A percentile compares a stretch with the other conserved stretches of the same genome.
Conservation (phyloP, 2,888 invertebrate genomes). For the Mimumesa dahlbomi region DNA sequence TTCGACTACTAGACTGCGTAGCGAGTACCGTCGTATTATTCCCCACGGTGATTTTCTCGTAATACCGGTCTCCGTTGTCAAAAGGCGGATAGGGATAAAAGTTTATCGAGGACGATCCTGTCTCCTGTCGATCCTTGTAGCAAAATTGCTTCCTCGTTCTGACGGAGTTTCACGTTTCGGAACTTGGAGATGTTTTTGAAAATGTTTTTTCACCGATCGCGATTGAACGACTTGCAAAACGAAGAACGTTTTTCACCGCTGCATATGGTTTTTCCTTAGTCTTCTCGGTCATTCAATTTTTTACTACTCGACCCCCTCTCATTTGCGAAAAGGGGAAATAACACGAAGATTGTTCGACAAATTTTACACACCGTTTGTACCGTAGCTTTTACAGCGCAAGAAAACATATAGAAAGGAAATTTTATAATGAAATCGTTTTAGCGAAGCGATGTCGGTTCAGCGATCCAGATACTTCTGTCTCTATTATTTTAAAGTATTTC, state of each 20-base stretch:
- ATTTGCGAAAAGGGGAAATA: too few relatives aligned
- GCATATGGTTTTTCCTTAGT: background rate
- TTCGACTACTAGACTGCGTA: conserved; percentile 11
- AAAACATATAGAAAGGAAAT: too few relatives aligned
- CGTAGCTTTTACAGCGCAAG: too few relatives aligned
- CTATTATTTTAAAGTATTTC: background rate
- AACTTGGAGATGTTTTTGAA: background rate
- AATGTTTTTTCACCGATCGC: background rate
- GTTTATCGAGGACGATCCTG: conserved; percentile 2
- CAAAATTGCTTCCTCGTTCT: background rate
- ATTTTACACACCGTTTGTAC: too few relatives aligned
- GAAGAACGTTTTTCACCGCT: too few relatives aligned
- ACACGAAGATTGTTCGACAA: too few relatives aligned
- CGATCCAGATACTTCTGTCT: too few relatives aligned
- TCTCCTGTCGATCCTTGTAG: background rate
- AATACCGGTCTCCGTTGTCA: background rate
- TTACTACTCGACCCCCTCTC: too few relatives aligned
- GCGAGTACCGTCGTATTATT: conserved; percentile 19
- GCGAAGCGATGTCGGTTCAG: background rate
- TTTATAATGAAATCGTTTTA: too few relatives aligned
- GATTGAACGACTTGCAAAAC: too few relatives aligned
- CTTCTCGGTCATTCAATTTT: too few relatives aligned
- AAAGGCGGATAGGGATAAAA: background rate
- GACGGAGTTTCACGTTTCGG: conserved; percentile 2
- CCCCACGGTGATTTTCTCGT: conserved; percentile 13